Evolutionary conservation across 2,797 vertebrate genomes (phyloP).

Genomic region (Hephaestus fuliginosus): DNA sequence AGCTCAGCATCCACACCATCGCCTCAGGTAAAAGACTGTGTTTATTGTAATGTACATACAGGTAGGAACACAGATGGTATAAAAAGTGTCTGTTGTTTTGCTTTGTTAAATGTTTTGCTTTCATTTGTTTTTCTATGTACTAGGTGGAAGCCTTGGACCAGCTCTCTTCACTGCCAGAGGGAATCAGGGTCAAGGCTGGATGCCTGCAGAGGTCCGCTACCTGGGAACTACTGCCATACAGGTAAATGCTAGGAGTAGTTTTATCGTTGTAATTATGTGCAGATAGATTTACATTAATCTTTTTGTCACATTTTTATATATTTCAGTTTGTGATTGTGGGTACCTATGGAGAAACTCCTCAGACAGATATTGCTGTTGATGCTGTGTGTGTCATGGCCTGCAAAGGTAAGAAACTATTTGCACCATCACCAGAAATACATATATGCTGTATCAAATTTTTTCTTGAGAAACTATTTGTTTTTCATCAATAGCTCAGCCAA

Average conservation of each 20-base stretch:
- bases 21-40: conserved; percentile 66
- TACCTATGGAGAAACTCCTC: conserved; percentile 76
- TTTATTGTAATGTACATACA: neutral
- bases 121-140: neutral
- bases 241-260: conserved; percentile 63
- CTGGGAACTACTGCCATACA: conserved; percentile 70
- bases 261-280: neutral
- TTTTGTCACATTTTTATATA: neutral
- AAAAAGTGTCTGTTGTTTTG: no score
- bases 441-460: neutral
- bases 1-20: conserved; percentile 79
- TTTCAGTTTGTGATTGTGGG: conserved; percentile 88
- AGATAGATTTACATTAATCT: neutral
- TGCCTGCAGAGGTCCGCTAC: conserved; percentile 72
- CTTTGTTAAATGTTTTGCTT: neutral
- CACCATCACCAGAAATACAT: neutral
- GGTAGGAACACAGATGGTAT: neutral
- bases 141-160: conserved; percentile 62
- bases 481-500: conserved; percentile 25
- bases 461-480: neutral
- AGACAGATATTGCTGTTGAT: conserved; percentile 89
- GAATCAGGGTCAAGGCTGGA: conserved; percentile 84
- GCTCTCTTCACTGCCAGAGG: conserved; percentile 77
- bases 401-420: conserved; percentile 75
- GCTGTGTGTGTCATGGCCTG: conserved; percentile 84